Evolutionary conservation across 2,113 vertebrate species (phyloP).

Genomic region (Stigmatopora nigra): DNA sequence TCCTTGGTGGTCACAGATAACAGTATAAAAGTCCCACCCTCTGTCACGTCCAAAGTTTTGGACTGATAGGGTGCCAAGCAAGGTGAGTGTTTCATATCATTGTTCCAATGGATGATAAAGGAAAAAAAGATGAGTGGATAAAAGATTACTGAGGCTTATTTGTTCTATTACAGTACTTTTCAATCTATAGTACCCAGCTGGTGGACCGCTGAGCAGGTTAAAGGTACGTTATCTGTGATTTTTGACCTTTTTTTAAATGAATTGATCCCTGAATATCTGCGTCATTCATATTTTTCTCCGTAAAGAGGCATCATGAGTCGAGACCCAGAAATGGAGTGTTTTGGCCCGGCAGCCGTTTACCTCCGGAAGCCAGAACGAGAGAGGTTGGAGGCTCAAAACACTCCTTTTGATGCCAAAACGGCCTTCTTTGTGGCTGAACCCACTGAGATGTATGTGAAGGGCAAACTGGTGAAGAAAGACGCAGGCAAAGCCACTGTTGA

Average conservation of each 20-base stretch:
- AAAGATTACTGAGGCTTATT: background rate
- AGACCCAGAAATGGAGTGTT: slow-evolving; percentile 77
- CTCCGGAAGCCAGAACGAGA: slow-evolving; percentile 83
- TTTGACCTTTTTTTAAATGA: background rate
- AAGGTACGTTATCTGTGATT: slow-evolving; percentile 28
- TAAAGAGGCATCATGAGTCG: slow-evolving; percentile 67
- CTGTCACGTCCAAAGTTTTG: slow-evolving; percentile 25
- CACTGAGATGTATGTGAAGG: slow-evolving; percentile 77
- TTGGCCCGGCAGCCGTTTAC: slow-evolving; percentile 75
- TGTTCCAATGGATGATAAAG: background rate
- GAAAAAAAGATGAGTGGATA: background rate
- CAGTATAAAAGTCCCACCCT: slow-evolving; percentile 58
- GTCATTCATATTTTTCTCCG: background rate
- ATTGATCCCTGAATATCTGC: background rate
- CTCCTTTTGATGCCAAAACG: slow-evolving; percentile 82
- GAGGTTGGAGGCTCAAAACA: slow-evolving; percentile 74
- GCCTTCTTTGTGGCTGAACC: slow-evolving; percentile 72
- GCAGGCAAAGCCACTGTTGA: slow-evolving; percentile 77
- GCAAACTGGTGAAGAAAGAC: slow-evolving; percentile 69
- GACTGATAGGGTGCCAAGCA: slow-evolving; percentile 41
- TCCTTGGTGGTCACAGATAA: slow-evolving; percentile 35
- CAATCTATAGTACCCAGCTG: slow-evolving; percentile 13
- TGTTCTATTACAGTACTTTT: slow-evolving; percentile 17
- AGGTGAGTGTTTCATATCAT: slow-evolving; percentile 48
- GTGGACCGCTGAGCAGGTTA: slow-evolving; percentile 20